Percentiles rank a stretch among this genome's conserved stretches.
phyloP scores from a whole-genome alignment of 1,140 invertebrate species.

The Bombus waltoni region DNA sequence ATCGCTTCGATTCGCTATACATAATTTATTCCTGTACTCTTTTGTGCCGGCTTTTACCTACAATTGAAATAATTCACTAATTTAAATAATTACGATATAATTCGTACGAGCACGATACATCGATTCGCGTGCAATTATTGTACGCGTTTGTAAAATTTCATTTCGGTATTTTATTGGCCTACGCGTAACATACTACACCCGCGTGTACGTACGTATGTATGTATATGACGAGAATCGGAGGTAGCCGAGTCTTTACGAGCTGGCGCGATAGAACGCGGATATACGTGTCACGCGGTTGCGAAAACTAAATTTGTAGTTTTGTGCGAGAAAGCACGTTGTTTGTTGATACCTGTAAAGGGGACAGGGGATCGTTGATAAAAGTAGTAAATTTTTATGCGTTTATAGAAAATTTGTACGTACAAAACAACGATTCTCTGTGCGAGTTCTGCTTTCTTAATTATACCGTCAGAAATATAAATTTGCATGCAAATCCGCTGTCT shows the following conservation, averaged over 20 bases:
- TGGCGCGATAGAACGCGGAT: not conserved
- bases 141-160: not conserved
- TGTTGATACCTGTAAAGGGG: too few species aligned
- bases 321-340: not conserved
- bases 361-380: too few species aligned
- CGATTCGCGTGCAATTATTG: too few species aligned
- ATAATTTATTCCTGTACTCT: not conserved
- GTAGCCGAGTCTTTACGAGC: not conserved
- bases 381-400: too few species aligned
- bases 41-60: not conserved
- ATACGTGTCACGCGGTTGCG: not conserved
- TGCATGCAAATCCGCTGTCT: too few species aligned
- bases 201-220: not conserved
- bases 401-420: too few species aligned
- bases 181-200: not conserved
- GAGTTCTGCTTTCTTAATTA: too few species aligned
- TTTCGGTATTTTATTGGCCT: not conserved
- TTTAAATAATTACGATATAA: too few species aligned
- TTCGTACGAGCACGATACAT: too few species aligned
- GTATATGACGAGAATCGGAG: not conserved
- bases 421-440: too few species aligned
- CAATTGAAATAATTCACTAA: too few species aligned
- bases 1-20: not conserved
- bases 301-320: not conserved
- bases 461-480: too few species aligned